phyloP scores from a whole-genome alignment of 2,888 invertebrate species.

The Brenthis daphne region DNA sequence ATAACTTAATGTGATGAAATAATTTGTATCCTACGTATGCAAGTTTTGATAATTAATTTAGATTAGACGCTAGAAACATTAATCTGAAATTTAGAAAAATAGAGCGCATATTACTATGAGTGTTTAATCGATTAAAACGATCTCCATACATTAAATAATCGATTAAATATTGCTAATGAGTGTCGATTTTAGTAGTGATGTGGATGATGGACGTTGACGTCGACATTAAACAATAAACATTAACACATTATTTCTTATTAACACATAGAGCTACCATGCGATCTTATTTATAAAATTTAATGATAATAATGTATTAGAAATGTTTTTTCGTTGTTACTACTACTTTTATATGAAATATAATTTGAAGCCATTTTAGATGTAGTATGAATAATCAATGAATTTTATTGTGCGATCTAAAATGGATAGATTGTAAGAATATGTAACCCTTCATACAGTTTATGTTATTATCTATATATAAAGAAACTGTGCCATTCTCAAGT shows the following conservation, averaged over 20 bases:
- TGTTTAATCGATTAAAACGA: background rate
- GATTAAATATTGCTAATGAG: too few relatives aligned
- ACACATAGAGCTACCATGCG: too few relatives aligned
- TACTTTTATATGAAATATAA: background rate
- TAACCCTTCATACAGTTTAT: background rate
- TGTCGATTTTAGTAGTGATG: too few relatives aligned
- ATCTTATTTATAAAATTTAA: too few relatives aligned
- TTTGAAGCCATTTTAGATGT: background rate
- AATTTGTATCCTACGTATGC: constrained; percentile 5
- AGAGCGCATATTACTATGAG: constrained; percentile 4
- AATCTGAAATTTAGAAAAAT: constrained; percentile 3
- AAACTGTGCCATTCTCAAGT: constrained; percentile 12
- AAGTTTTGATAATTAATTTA: constrained; percentile 11
- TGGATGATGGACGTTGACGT: too few relatives aligned
- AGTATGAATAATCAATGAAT: background rate
- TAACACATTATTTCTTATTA: too few relatives aligned
- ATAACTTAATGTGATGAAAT: constrained; percentile 15
- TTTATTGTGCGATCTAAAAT: background rate
- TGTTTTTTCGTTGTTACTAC: background rate
- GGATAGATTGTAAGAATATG: background rate
- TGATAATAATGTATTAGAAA: background rate
- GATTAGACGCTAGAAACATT: constrained; percentile 1
- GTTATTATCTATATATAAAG: background rate
- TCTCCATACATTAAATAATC: background rate
- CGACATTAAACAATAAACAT: too few relatives aligned